Evolutionary conservation across 2,113 vertebrate species (phyloP).

Genomic region (Gorsachius goisagi): DNA sequence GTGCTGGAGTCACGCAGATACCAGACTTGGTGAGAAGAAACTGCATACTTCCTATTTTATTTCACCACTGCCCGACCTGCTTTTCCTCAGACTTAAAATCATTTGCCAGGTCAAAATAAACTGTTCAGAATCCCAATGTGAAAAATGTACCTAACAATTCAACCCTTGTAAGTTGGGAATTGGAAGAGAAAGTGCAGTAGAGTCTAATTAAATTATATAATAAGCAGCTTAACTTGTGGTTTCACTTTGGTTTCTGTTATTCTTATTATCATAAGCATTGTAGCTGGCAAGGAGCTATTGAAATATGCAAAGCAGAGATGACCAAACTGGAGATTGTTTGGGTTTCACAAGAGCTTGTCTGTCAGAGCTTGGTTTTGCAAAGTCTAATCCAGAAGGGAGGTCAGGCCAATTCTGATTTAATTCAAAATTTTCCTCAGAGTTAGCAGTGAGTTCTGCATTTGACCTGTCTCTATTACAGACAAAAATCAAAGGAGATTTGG

Average conservation of each 20-base stretch:
- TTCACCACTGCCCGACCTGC: conserved; percentile 79
- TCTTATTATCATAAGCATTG: conserved; percentile 60
- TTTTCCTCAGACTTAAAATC: conserved; percentile 88
- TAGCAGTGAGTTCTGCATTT: background rate
- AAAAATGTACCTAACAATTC: conserved; percentile 83
- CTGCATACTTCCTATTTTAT: conserved; percentile 85
- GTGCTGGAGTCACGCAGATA: conserved; percentile 77
- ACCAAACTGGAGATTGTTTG: conserved; percentile 23
- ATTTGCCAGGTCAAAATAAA: conserved; percentile 89
- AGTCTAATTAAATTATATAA: conserved; percentile 78
- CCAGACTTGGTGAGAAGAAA: conserved; percentile 75
- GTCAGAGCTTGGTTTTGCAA: conserved; percentile 23
- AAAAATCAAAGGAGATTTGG: conserved; percentile 34
- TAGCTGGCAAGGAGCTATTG: conserved; percentile 66
- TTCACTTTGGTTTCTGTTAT: conserved; percentile 71
- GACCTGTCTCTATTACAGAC: conserved; percentile 11
- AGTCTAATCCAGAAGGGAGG: background rate
- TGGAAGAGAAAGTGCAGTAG: conserved; percentile 79
- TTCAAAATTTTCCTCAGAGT: conserved; percentile 7
- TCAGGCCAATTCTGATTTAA: conserved; percentile 22
- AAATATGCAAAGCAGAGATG: conserved; percentile 57
- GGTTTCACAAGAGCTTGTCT: conserved; percentile 15
- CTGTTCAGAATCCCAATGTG: conserved; percentile 76
- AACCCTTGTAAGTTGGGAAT: conserved; percentile 72
- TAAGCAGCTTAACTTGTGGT: conserved; percentile 75